Evolutionary conservation across 1,140 invertebrate genomes (phyloP).

Genomic region (Micrasema longulum): DNA sequence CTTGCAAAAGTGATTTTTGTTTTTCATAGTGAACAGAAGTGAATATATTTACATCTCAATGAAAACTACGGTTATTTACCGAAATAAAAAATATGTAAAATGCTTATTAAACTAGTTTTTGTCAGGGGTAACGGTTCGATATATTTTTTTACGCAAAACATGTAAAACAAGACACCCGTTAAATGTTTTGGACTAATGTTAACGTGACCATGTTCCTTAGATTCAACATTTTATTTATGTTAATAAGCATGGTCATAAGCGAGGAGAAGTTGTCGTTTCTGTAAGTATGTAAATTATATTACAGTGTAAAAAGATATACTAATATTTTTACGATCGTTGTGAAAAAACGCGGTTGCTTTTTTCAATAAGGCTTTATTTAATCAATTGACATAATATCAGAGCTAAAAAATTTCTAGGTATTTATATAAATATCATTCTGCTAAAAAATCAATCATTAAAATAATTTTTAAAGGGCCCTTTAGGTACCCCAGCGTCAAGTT

Average conservation of each 20-base stretch:
- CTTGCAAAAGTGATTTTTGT: too few species aligned
- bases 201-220: slow-evolving; percentile 14
- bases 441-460: too few species aligned
- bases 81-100: neutral
- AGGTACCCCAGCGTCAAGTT: too few species aligned
- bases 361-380: neutral
- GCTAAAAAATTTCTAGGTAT: neutral
- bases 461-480: too few species aligned
- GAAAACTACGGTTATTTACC: too few species aligned
- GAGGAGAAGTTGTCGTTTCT: slow-evolving; percentile 37
- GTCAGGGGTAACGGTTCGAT: neutral
- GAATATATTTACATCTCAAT: too few species aligned
- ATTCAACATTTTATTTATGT: neutral
- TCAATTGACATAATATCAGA: neutral
- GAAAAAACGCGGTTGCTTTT: neutral
- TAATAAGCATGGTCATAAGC: neutral
- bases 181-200: neutral
- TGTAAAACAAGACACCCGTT: neutral
- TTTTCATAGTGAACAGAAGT: too few species aligned
- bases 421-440: neutral
- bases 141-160: neutral
- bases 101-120: neutral
- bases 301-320: neutral
- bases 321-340: neutral
- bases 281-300: slow-evolving; percentile 27